phyloP scores from a whole-genome alignment of 2,797 vertebrate genomes.

The Champsocephalus gunnari region DNA sequence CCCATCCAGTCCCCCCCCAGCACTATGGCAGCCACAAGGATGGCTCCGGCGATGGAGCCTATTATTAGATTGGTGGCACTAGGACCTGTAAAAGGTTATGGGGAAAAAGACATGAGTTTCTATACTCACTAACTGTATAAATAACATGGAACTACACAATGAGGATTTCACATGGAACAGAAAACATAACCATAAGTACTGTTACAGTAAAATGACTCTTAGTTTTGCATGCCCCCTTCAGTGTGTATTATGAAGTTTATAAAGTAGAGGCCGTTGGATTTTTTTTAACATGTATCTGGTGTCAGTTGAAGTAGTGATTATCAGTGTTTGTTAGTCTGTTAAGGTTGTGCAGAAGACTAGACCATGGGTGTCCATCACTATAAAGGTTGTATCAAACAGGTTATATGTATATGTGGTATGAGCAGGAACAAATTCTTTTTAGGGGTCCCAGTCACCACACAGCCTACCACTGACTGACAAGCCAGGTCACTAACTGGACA shows the following conservation, averaged over 20 bases:
- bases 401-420: slow-evolving; percentile 60
- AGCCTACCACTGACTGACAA: slow-evolving; percentile 79
- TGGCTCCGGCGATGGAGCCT: slow-evolving; percentile 99
- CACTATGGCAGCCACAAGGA: slow-evolving; percentile 99
- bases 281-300: slow-evolving; percentile 56
- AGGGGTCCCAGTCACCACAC: slow-evolving; percentile 81
- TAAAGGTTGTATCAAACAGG: slow-evolving; percentile 49
- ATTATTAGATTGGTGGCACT: slow-evolving; percentile 99
- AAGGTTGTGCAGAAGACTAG: slow-evolving; percentile 67
- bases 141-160: slow-evolving; percentile 77
- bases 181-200: slow-evolving; percentile 80
- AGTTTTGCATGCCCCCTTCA: slow-evolving; percentile 75
- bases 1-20: slow-evolving; percentile 99
- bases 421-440: slow-evolving; percentile 66
- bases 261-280: slow-evolving; percentile 50
- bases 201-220: slow-evolving; percentile 73
- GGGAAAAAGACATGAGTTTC: slow-evolving; percentile 89
- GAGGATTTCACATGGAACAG: slow-evolving; percentile 81
- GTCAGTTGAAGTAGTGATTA: slow-evolving; percentile 59
- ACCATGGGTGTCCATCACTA: slow-evolving; percentile 62
- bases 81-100: slow-evolving; percentile 98
- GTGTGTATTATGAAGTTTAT: slow-evolving; percentile 60
- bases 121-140: slow-evolving; percentile 73
- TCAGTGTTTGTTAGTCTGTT: slow-evolving; percentile 59
- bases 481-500: slow-evolving; percentile 75